Conservation (phyloP, 2,888 invertebrate genomes). For the Drosophila conformis region DNA sequence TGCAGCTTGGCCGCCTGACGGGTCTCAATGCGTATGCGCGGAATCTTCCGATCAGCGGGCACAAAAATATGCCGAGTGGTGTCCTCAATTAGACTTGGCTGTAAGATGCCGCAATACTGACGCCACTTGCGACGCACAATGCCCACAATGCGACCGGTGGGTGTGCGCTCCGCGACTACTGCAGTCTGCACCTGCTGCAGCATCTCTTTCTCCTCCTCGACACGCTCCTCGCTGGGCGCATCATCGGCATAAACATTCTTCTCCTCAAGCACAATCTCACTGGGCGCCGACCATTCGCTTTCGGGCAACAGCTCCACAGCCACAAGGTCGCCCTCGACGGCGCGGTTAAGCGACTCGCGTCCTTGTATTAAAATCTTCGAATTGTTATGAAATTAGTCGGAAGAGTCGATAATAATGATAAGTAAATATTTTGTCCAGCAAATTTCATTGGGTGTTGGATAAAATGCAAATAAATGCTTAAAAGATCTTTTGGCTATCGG, state of each 20-base stretch:
- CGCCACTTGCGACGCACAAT: conserved; percentile 98
- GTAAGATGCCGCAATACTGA: conserved; percentile 98
- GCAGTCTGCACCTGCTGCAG: conserved; percentile 77
- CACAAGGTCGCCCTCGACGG: conserved; percentile 97
- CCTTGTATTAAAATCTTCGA: conserved; percentile 93
- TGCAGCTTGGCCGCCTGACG: conserved; percentile 93
- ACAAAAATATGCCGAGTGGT: conserved; percentile 94
- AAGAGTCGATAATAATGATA: background rate
- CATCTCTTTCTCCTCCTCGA: conserved; percentile 85
- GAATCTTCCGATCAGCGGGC: conserved; percentile 97
- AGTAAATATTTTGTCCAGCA: background rate
- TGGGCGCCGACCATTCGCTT: conserved; percentile 95
- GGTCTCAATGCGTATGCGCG: conserved; percentile 97
- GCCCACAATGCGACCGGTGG: conserved; percentile 95
- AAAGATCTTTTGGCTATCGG: background rate
- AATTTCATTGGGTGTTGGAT: background rate
- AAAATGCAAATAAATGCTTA: background rate
- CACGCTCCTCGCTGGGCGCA: conserved; percentile 83
- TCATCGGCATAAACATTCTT: conserved; percentile 88
- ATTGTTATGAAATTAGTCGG: background rate
- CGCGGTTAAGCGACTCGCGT: conserved; percentile 93
- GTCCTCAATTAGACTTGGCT: conserved; percentile 90
- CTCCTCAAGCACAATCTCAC: conserved; percentile 92
- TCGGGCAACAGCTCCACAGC: conserved; percentile 95
- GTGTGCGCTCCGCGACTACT: conserved; percentile 84